phyloP scores from a whole-genome alignment of 2,797 vertebrate genomes.

The Sebastes vulpes region DNA sequence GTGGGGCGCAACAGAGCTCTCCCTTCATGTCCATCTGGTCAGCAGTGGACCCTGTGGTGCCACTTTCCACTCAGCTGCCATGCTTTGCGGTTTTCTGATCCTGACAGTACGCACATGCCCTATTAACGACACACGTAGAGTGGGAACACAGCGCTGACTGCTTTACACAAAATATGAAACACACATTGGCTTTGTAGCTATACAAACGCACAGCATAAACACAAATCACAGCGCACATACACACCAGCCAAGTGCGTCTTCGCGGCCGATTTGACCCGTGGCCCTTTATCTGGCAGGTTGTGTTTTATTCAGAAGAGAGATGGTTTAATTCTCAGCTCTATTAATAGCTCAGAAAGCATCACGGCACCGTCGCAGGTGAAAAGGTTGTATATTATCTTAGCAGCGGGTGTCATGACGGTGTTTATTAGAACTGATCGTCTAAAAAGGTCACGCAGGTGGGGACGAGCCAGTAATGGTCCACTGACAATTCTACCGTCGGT shows the following conservation, averaged over 20 bases:
- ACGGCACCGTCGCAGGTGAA: slow-evolving; percentile 24
- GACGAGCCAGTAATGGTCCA: slow-evolving; percentile 1
- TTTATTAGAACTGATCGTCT: slow-evolving; percentile 58
- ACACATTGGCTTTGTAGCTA: neutral
- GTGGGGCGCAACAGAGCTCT: slow-evolving; percentile 55
- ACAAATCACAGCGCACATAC: neutral
- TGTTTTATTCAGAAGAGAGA: slow-evolving; percentile 63
- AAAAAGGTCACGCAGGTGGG: slow-evolving; percentile 60
- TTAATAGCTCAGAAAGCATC: slow-evolving; percentile 62
- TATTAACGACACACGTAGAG: slow-evolving; percentile 60
- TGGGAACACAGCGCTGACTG: slow-evolving; percentile 5
- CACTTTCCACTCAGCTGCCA: slow-evolving; percentile 57
- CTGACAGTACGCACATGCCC: slow-evolving; percentile 53
- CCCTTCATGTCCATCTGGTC: slow-evolving; percentile 83
- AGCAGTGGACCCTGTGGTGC: slow-evolving; percentile 58
- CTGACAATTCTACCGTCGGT: slow-evolving; percentile 13
- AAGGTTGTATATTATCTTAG: slow-evolving; percentile 34
- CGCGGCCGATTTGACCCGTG: slow-evolving; percentile 20
- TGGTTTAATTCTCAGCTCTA: slow-evolving; percentile 60
- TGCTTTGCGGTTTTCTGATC: slow-evolving; percentile 63
- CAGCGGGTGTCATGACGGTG: slow-evolving; percentile 21
- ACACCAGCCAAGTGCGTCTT: neutral
- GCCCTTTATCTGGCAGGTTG: slow-evolving; percentile 36
- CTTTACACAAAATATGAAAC: slow-evolving; percentile 11
- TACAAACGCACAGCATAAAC: neutral